These are phyloP conservation scores for Aleadryas rufinucha DNA, from an alignment of 2,113 vertebrate species.

Conservation along the genomic window DNA sequence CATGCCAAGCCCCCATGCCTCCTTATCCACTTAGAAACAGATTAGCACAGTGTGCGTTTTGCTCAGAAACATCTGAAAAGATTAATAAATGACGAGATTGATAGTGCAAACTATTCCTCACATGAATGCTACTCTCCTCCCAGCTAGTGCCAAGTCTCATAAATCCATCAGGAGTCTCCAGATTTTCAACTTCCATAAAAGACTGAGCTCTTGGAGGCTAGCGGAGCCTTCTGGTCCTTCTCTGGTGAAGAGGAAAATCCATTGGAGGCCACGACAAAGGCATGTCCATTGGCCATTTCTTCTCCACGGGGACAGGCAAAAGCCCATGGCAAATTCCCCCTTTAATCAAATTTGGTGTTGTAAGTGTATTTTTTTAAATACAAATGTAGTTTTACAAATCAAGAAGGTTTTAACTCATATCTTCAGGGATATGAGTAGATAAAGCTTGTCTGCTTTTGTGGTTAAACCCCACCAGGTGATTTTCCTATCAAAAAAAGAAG, in stretches of 20 bases:
- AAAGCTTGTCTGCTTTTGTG: neutral
- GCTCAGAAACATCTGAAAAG: slow-evolving; percentile 8
- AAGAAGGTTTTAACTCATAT: neutral
- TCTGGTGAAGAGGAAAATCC: neutral
- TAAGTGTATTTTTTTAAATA: neutral
- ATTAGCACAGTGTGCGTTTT: neutral
- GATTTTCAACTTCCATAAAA: neutral
- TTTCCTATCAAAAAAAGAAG: neutral
- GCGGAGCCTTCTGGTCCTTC: neutral
- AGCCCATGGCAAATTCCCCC: neutral
- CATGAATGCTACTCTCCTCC: neutral
- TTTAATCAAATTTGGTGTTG: neutral
- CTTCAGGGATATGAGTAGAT: neutral
- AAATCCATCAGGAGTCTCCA: neutral
- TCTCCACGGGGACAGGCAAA: neutral
- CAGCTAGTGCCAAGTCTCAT: neutral
- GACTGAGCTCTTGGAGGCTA: neutral
- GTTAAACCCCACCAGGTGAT: neutral
- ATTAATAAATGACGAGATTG: neutral
- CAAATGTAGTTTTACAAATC: neutral
- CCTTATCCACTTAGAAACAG: slow-evolving; percentile 1
- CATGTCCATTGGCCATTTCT: neutral
- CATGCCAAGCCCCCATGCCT: neutral
- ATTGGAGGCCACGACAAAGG: rapidly evolving
- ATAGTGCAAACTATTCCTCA: neutral